Evolutionary conservation across 2,888 invertebrate genomes (phyloP).

Genomic region (Oxytorus armatus): DNA sequence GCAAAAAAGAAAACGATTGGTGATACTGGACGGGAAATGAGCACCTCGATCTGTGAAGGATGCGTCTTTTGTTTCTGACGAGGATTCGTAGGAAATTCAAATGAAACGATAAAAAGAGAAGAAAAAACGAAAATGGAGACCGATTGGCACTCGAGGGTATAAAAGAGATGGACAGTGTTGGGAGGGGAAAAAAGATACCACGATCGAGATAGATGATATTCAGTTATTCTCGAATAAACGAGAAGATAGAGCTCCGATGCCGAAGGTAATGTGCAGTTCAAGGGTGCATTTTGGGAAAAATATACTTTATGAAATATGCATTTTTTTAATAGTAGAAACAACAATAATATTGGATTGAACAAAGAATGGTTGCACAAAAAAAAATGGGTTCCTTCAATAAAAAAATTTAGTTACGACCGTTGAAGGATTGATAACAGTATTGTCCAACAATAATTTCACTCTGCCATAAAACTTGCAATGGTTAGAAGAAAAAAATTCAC

Average conservation of each 20-base stretch:
- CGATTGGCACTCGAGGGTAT: neutral
- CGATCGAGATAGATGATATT: constrained; percentile 11
- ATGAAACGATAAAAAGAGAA: neutral
- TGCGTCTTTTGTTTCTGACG: constrained; percentile 27
- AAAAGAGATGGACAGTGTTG: constrained; percentile 1
- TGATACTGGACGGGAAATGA: neutral
- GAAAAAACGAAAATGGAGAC: constrained; percentile 10
- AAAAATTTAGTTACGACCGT: too few relatives aligned
- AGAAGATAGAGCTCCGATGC: neutral
- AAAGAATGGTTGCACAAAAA: neutral
- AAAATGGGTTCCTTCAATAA: too few relatives aligned
- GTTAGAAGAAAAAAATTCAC: too few relatives aligned
- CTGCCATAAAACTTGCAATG: too few relatives aligned
- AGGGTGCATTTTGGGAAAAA: neutral
- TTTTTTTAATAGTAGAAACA: too few relatives aligned
- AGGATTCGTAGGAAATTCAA: constrained; percentile 1
- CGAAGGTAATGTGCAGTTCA: neutral
- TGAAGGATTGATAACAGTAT: too few relatives aligned
- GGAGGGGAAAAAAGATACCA: neutral
- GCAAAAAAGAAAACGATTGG: neutral
- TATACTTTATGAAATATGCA: too few relatives aligned
- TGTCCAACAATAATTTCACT: too few relatives aligned
- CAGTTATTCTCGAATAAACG: neutral
- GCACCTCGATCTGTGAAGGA: constrained; percentile 6
- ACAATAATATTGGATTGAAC: too few relatives aligned